Conservation (phyloP, 2,888 invertebrate species). For the Eulithis prunata region DNA sequence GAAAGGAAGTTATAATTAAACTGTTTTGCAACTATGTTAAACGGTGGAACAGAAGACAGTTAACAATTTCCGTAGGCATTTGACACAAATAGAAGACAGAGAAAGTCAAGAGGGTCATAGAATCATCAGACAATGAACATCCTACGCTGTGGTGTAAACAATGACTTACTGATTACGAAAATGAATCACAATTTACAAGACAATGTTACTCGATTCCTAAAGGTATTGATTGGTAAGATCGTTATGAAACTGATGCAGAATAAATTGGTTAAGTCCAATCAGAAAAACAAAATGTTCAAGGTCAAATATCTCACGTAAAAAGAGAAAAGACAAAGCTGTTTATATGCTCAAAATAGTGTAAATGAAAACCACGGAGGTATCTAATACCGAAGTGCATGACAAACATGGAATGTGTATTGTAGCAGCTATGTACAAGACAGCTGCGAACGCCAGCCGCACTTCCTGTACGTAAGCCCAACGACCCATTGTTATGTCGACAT, state of each 20-base stretch:
- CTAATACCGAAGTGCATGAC: slow-evolving; percentile 29
- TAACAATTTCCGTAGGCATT: slow-evolving; percentile 34
- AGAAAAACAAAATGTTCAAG: slow-evolving; percentile 9
- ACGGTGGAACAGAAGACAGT: slow-evolving; percentile 27
- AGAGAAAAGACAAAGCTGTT: neutral
- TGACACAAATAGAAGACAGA: slow-evolving; percentile 34
- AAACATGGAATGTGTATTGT: slow-evolving; percentile 44
- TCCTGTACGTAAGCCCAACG: slow-evolving; percentile 67
- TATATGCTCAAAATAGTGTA: neutral
- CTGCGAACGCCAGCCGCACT: slow-evolving; percentile 69
- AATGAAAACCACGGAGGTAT: slow-evolving; percentile 21
- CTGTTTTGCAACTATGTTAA: slow-evolving; percentile 35
- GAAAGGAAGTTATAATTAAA: slow-evolving; percentile 42
- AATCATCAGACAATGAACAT: slow-evolving; percentile 38
- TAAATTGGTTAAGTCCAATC: slow-evolving; percentile 10
- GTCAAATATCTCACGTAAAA: slow-evolving; percentile 5
- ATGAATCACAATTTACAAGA: slow-evolving; percentile 34
- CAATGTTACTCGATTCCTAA: slow-evolving; percentile 40
- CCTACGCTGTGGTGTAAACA: slow-evolving; percentile 40
- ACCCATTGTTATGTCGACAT: slow-evolving; percentile 69
- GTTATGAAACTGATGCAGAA: slow-evolving; percentile 20
- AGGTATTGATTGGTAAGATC: slow-evolving; percentile 37
- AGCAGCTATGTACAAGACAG: slow-evolving; percentile 52
- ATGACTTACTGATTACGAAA: slow-evolving; percentile 42
- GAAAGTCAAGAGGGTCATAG: slow-evolving; percentile 39